Conservation (phyloP, 1,140 invertebrate species). For the Habropoda laboriosa region DNA sequence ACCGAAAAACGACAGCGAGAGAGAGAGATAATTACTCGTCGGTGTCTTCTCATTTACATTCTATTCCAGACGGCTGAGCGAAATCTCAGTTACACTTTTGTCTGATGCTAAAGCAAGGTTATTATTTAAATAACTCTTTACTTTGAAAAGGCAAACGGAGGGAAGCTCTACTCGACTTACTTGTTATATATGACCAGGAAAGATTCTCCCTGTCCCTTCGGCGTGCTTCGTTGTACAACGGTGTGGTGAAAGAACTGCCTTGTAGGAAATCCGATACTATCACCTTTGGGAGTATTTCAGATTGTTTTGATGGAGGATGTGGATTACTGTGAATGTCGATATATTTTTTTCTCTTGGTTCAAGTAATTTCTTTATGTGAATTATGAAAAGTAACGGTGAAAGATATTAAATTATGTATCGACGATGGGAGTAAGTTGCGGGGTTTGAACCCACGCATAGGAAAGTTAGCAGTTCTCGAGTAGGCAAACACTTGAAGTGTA, state of each 20-base stretch:
- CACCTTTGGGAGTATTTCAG: not conserved
- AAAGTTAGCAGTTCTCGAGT: too few relatives aligned
- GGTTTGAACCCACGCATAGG: too few relatives aligned
- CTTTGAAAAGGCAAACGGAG: conserved; percentile 46
- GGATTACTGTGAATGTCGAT: too few relatives aligned
- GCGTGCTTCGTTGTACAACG: not conserved
- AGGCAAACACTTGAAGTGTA: too few relatives aligned
- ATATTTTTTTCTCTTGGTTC: too few relatives aligned
- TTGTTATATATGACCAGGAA: conserved; percentile 10
- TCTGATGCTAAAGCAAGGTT: conserved; percentile 35
- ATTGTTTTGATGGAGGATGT: not conserved
- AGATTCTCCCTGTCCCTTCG: not conserved
- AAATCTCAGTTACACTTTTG: conserved; percentile 54
- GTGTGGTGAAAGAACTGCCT: not conserved
- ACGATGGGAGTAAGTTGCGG: too few relatives aligned
- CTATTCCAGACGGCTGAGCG: conserved; percentile 49
- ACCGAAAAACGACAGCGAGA: not conserved
- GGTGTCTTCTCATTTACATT: conserved; percentile 56
- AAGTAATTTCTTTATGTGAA: too few relatives aligned
- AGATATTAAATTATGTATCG: too few relatives aligned
- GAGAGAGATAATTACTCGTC: conserved; percentile 45
- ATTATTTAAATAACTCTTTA: conserved; percentile 56
- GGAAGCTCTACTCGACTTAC: conserved; percentile 28
- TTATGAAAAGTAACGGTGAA: too few relatives aligned
- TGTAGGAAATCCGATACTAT: not conserved